Evolutionary conservation across 1,140 invertebrate genomes (phyloP), one percentile per base, ranked within the genome.

Genomic region (Lucilia cuprina): DNA sequence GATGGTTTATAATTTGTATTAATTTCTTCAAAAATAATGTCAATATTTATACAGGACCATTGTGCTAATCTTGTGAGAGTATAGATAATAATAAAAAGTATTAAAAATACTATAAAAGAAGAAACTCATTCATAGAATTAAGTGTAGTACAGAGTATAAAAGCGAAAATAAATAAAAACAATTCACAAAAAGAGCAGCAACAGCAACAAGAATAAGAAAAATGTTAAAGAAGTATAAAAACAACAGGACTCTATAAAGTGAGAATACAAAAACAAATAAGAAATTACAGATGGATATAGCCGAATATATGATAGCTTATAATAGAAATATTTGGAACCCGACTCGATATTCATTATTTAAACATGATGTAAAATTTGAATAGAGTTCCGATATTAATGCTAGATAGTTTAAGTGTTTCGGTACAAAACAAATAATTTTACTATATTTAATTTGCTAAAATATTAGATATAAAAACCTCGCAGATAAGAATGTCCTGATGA

Each of bases 161-260:
- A 70, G 25, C 65, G 55, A 70, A 70, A 21, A 7, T 55, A 70
- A 21, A 7, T 55, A 2, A 70, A 70, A 70, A 25, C 65, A 70
- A 70, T 12, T 17, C 65, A 25, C 19, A 7, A 70, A 70, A 60
- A 30, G 25, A 30, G 25, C 25, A 30, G 25, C 25, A 30, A 60
- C 50, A 60, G 50, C 50, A 60, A 60, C 55, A 60, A 60, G 14
- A 60, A 60, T 60, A 60, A 60, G n/a, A 60, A 60, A 60, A 60
- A 17, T 60, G 13, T 60, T 60, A 60, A 60, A 60, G 65, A 70
- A 70, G n/a, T 70, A 70, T 70, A 70, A 70, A 70, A 70, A 70
- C 65, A 70, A 70, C 65, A 70, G 65, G 65, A 70, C 19, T 70
- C 65, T 25, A 19, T 70, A 70, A 19, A 21, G n/a, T 70, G 14